Evolutionary conservation across 2,888 invertebrate species (phyloP).

Genomic region (Drosophila subquinaria): DNA sequence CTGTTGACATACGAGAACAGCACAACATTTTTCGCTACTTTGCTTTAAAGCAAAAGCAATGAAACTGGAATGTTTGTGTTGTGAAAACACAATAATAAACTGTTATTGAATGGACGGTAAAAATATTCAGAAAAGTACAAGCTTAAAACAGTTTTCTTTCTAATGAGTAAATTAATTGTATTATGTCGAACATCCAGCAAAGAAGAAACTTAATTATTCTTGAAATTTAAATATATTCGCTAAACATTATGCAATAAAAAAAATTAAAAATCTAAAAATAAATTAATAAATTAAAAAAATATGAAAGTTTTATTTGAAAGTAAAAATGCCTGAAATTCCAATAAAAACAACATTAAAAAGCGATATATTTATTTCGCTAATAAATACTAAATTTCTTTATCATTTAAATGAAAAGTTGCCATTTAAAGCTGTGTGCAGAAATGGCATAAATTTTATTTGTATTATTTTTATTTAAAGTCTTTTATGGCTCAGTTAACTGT

Average conservation of each 20-base stretch:
- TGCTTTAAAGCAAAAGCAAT: neutral
- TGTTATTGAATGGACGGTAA: too few relatives aligned
- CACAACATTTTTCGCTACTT: neutral
- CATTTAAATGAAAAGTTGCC: neutral
- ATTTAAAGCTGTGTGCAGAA: neutral
- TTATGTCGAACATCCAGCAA: too few relatives aligned
- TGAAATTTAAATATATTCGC: too few relatives aligned
- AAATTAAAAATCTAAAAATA: too few relatives aligned
- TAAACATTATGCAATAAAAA: too few relatives aligned
- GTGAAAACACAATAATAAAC: neutral
- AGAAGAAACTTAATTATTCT: too few relatives aligned
- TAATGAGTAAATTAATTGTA: too few relatives aligned
- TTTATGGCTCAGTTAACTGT: constrained; percentile 1
- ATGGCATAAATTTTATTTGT: neutral
- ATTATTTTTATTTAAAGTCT: neutral
- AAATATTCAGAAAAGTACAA: too few relatives aligned
- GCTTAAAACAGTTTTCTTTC: too few relatives aligned
- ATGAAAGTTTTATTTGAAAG: too few relatives aligned
- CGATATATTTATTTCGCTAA: neutral
- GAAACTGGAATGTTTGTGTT: neutral
- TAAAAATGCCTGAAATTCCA: too few relatives aligned
- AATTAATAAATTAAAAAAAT: too few relatives aligned
- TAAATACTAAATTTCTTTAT: neutral
- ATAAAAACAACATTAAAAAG: neutral
- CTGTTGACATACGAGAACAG: constrained; percentile 5